phyloP scores from a whole-genome alignment of 2,888 invertebrate genomes.

The Dromius quadrimaculatus region DNA sequence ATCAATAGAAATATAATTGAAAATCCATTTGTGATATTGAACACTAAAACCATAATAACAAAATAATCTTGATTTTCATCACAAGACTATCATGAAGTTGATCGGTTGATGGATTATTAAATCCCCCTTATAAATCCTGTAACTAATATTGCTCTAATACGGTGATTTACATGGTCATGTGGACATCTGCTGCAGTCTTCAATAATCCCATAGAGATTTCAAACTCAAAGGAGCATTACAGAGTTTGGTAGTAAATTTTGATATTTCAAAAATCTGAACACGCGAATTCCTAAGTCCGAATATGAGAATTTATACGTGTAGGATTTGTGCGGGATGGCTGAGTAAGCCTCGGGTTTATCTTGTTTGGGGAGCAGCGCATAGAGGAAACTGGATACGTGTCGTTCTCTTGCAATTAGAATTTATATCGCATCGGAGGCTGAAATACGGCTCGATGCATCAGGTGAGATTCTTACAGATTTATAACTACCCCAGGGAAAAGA shows the following conservation, averaged over 20 bases:
- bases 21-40: no score
- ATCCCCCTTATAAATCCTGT: no score
- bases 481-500: neutral
- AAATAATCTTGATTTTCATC: no score
- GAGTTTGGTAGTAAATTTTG: slow-evolving; percentile 13
- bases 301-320: slow-evolving; percentile 46
- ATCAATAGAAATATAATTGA: no score
- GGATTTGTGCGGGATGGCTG: slow-evolving; percentile 27
- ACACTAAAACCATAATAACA: no score
- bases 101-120: no score
- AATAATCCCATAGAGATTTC: neutral
- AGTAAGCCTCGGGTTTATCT: slow-evolving; percentile 45
- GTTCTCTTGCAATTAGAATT: slow-evolving; percentile 42
- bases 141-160: no score
- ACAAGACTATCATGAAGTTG: no score
- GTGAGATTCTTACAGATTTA: slow-evolving; percentile 47
- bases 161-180: no score
- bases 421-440: slow-evolving; percentile 38
- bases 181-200: no score
- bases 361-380: slow-evolving; percentile 21
- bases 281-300: slow-evolving; percentile 26
- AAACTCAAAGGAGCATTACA: neutral
- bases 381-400: slow-evolving; percentile 1
- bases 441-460: slow-evolving; percentile 41
- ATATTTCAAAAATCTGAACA: slow-evolving; percentile 12